Conservation (phyloP, 1,140 invertebrate species). For the Cheumatopsyche charites region DNA sequence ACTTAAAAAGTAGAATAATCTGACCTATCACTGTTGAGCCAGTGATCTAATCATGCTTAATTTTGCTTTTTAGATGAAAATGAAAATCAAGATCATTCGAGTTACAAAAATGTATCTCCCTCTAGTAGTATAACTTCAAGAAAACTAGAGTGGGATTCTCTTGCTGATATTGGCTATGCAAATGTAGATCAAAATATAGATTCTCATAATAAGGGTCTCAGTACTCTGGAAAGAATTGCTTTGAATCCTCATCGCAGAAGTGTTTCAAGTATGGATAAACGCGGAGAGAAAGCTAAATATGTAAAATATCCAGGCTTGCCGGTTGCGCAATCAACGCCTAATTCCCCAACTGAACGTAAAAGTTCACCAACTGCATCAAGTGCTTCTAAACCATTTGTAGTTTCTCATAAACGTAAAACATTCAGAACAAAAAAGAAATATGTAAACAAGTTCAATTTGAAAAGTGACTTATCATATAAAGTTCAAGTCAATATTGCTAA, state of each 20-base stretch:
- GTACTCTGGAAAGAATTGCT: constrained; percentile 67
- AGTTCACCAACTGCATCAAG: background rate
- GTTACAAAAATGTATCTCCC: constrained; percentile 56
- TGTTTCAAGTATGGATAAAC: constrained; percentile 5
- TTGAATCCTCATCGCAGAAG: constrained; percentile 50
- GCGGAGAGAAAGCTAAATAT: background rate
- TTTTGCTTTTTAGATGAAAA: constrained; percentile 16
- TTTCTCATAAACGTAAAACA: too few relatives aligned
- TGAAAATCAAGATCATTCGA: constrained; percentile 36
- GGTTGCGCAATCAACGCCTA: constrained; percentile 58
- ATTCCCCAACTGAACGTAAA: constrained; percentile 1
- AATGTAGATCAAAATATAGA: constrained; percentile 54
- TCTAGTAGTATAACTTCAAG: constrained; percentile 69
- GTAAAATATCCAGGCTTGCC: constrained; percentile 52
- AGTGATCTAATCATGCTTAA: too few relatives aligned
- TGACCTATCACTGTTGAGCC: too few relatives aligned
- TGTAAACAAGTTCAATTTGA: background rate
- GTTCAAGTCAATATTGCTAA: constrained; percentile 51
- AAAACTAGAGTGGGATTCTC: constrained; percentile 77
- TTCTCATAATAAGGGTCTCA: constrained; percentile 59
- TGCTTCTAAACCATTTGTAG: background rate
- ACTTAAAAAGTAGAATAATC: too few relatives aligned
- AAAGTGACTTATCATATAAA: background rate
- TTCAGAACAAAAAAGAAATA: background rate
- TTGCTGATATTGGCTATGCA: constrained; percentile 76